phyloP scores from a whole-genome alignment of 2,797 vertebrate species.

The Novumbra hubbsi region DNA sequence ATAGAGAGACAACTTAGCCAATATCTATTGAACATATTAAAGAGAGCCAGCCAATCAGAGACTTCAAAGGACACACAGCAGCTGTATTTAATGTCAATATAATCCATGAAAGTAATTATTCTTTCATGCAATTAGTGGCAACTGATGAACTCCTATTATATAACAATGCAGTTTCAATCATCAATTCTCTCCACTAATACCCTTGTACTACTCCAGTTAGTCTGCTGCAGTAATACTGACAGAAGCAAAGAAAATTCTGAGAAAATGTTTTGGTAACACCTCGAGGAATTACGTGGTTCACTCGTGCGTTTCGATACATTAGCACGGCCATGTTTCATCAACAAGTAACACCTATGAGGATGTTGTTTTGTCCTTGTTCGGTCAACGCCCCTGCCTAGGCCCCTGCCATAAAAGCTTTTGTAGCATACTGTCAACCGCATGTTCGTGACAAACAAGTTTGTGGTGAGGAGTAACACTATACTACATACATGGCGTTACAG shows the following conservation, averaged over 20 bases:
- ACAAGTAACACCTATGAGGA: constrained; percentile 41
- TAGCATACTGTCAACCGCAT: constrained; percentile 20
- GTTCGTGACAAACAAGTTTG: constrained; percentile 33
- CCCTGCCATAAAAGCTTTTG: constrained; percentile 30
- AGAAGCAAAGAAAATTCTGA: constrained; percentile 12
- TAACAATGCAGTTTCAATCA: constrained; percentile 32
- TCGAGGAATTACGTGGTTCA: constrained; percentile 42
- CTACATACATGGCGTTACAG: constrained; percentile 19
- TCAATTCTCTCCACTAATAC: constrained; percentile 15
- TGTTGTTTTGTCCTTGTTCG: constrained; percentile 19
- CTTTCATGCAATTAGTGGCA: constrained; percentile 36
- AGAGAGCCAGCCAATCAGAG: constrained; percentile 40
- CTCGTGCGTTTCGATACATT: constrained; percentile 45
- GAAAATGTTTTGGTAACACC: constrained; percentile 21
- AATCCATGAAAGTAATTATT: constrained; percentile 38
- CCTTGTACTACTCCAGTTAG: constrained; percentile 27
- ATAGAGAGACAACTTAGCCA: neutral
- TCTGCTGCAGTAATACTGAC: neutral
- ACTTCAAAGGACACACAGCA: constrained; percentile 46
- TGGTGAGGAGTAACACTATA: constrained; percentile 40
- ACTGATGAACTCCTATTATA: constrained; percentile 38
- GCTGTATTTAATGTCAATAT: constrained; percentile 36
- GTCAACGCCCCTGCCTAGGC: constrained; percentile 14
- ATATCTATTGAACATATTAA: constrained; percentile 5
- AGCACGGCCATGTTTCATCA: constrained; percentile 45